Evolutionary conservation across 2,113 vertebrate genomes (phyloP).

Genomic region (Alaudala cheleensis): DNA sequence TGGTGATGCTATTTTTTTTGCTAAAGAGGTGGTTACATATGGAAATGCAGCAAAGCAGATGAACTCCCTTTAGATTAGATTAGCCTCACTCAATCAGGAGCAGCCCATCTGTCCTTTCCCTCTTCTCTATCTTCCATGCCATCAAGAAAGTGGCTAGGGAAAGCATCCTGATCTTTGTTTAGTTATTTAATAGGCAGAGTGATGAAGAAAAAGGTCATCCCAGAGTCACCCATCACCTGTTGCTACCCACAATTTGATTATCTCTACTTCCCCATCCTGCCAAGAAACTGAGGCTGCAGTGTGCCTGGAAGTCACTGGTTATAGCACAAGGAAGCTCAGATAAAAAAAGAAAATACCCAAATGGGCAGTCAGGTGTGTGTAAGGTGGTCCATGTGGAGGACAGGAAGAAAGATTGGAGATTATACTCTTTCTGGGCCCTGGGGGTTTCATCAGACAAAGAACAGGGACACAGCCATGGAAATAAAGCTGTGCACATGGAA

Average conservation of each 20-base stretch:
- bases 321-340: neutral
- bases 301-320: neutral
- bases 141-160: neutral
- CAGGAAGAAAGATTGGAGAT: neutral
- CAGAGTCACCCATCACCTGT: neutral
- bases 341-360: neutral
- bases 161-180: neutral
- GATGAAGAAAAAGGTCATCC: accelerated
- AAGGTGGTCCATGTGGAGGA: accelerated
- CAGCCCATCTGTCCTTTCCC: neutral
- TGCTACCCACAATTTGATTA: neutral
- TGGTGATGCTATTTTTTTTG: neutral
- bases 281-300: neutral
- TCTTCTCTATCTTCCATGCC: neutral
- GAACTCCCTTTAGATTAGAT: neutral
- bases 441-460: conserved; percentile 41
- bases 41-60: neutral
- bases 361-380: accelerated
- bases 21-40: neutral
- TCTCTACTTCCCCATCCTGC: neutral
- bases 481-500: conserved; percentile 52
- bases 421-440: neutral
- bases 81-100: neutral
- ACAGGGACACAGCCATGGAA: conserved; percentile 47
- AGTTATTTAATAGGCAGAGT: too few species aligned